Percentiles rank a stretch among this genome's conserved stretches.
Evolutionary conservation across 2,797 vertebrate species (phyloP).

Genomic region (Huso huso): DNA sequence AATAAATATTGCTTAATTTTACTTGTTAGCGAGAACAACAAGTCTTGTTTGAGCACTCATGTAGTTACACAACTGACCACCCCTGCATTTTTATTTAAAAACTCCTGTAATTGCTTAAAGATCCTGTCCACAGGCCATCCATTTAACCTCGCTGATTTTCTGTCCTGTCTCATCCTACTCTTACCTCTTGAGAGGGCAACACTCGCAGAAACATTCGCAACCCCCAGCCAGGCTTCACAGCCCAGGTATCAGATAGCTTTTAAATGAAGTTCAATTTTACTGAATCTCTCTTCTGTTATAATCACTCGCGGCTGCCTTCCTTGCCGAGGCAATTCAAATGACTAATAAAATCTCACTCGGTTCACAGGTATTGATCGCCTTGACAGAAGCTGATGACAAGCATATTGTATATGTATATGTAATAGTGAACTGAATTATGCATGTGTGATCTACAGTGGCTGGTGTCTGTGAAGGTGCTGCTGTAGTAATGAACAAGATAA

Average conservation of each 20-base stretch:
- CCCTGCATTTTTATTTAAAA: neutral
- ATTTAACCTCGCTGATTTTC: neutral
- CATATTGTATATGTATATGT: neutral
- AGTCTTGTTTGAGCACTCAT: too few species aligned
- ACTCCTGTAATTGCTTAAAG: neutral
- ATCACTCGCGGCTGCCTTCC: neutral
- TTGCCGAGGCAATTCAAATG: neutral
- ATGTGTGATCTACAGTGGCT: neutral
- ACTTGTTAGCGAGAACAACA: too few species aligned
- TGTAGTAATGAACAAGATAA: neutral
- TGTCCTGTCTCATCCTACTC: neutral
- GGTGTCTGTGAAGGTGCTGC: neutral
- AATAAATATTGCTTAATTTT: too few species aligned
- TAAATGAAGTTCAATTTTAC: neutral
- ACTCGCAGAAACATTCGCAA: neutral
- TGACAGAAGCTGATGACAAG: neutral
- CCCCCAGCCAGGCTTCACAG: too few species aligned
- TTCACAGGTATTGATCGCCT: neutral
- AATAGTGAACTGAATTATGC: slow-evolving; percentile 1
- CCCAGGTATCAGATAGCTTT: neutral
- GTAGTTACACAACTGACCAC: too few species aligned
- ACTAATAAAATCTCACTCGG: neutral
- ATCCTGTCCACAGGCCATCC: neutral
- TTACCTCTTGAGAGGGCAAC: neutral
- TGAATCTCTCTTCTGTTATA: neutral